A percentile compares a stretch with the other conserved stretches of the same genome.
Evolutionary conservation across 2,888 invertebrate genomes (phyloP).

Genomic region (Pachliopta kotzebuea): DNA sequence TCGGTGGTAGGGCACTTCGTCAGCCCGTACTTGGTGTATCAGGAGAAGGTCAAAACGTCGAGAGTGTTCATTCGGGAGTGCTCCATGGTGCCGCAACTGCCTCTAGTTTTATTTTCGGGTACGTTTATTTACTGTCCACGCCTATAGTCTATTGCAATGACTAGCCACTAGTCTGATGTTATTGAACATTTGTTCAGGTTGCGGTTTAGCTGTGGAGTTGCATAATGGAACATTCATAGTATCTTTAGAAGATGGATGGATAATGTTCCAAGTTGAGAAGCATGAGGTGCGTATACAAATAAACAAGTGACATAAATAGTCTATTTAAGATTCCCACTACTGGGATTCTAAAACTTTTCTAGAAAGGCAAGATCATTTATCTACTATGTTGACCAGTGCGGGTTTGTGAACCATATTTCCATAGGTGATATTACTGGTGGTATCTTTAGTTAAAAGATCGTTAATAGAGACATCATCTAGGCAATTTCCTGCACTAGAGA

Average conservation of each 20-base stretch:
- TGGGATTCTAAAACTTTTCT: no score
- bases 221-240: constrained; percentile 87
- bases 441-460: no score
- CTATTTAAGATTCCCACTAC: not conserved
- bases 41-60: constrained; percentile 91
- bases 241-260: constrained; percentile 90
- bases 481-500: no score
- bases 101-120: constrained; percentile 85
- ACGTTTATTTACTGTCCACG: constrained; percentile 1
- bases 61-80: constrained; percentile 89
- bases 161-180: no score
- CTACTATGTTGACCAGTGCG: no score
- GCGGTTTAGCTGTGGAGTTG: constrained; percentile 85
- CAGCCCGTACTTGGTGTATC: constrained; percentile 89
- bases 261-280: constrained; percentile 88
- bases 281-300: constrained; percentile 79
- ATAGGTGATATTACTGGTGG: no score
- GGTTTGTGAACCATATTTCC: no score
- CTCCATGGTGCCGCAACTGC: constrained; percentile 88
- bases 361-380: no score
- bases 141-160: no score
- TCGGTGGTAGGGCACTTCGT: constrained; percentile 82
- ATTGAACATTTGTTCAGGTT: constrained; percentile 76
- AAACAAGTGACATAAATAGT: no score
- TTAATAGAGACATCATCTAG: no score